Evolutionary conservation across 2,888 invertebrate species (phyloP).

Genomic region (Rhamnusium bicolor): DNA sequence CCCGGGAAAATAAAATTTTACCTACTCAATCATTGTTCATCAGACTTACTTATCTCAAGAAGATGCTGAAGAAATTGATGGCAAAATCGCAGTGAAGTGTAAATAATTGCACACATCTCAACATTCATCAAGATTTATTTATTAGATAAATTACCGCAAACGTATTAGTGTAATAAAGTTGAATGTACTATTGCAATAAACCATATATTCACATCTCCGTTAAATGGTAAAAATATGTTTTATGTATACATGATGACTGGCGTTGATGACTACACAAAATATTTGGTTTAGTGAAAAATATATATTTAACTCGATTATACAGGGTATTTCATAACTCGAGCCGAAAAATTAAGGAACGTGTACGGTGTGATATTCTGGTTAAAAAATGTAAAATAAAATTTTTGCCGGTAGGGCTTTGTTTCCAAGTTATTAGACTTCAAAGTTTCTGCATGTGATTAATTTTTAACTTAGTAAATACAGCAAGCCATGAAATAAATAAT

Average conservation of each 20-base stretch:
- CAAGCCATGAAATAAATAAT: too few relatives aligned
- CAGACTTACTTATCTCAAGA: not conserved
- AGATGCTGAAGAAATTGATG: conserved; percentile 27
- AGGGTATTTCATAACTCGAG: too few relatives aligned
- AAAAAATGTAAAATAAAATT: too few relatives aligned
- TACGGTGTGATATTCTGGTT: too few relatives aligned
- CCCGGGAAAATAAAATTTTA: not conserved
- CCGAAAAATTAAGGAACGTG: too few relatives aligned
- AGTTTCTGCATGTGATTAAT: too few relatives aligned
- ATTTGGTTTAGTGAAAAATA: too few relatives aligned
- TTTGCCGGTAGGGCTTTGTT: too few relatives aligned
- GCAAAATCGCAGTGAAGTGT: conserved; percentile 29
- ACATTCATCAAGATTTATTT: conserved; percentile 25
- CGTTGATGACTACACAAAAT: not conserved
- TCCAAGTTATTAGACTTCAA: too few relatives aligned
- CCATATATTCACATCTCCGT: not conserved
- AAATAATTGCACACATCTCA: conserved; percentile 18
- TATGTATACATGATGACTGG: not conserved
- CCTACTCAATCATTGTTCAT: not conserved
- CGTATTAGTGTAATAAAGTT: conserved; percentile 22
- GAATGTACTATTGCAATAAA: conserved; percentile 29
- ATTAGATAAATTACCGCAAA: conserved; percentile 27
- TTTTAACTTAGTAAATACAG: too few relatives aligned
- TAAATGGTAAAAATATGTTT: not conserved
- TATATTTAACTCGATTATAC: too few relatives aligned